Conservation (phyloP, 2,113 vertebrate genomes). For the Chamaetylas fuelleborni region DNA sequence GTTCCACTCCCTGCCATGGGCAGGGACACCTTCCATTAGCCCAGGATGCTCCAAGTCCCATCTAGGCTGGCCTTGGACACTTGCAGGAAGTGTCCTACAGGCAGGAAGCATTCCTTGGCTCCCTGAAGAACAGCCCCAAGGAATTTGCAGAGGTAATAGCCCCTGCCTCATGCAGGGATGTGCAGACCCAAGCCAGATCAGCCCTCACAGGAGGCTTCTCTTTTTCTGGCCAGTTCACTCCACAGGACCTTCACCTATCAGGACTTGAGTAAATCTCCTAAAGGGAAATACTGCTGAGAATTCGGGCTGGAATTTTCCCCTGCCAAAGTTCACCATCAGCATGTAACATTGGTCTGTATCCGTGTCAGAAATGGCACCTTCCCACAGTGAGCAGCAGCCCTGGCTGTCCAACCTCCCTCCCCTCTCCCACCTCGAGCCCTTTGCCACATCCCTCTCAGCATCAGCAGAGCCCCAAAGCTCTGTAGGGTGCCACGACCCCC, state of each 20-base stretch:
- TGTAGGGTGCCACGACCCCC: background rate
- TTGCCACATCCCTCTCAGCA: background rate
- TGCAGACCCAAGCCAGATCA: background rate
- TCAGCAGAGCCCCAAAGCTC: background rate
- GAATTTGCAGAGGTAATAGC: background rate
- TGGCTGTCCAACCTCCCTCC: background rate
- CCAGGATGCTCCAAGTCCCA: background rate
- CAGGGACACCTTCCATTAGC: background rate
- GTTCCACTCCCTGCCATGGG: background rate
- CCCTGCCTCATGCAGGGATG: rapidly evolving
- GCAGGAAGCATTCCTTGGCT: background rate
- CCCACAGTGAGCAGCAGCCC: background rate
- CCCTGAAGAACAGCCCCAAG: background rate
- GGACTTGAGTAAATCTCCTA: background rate
- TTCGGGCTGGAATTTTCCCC: background rate
- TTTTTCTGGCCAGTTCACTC: background rate
- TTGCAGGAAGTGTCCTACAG: background rate
- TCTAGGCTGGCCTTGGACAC: background rate
- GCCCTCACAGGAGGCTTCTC: background rate
- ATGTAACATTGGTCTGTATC: background rate
- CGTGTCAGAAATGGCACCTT: background rate
- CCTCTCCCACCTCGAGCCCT: background rate
- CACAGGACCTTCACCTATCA: background rate
- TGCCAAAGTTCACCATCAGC: background rate
- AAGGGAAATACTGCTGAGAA: background rate